These are phyloP conservation scores for Brachypterus glaber DNA, from an alignment of 2,888 invertebrate species.

Conservation along the genomic window DNA sequence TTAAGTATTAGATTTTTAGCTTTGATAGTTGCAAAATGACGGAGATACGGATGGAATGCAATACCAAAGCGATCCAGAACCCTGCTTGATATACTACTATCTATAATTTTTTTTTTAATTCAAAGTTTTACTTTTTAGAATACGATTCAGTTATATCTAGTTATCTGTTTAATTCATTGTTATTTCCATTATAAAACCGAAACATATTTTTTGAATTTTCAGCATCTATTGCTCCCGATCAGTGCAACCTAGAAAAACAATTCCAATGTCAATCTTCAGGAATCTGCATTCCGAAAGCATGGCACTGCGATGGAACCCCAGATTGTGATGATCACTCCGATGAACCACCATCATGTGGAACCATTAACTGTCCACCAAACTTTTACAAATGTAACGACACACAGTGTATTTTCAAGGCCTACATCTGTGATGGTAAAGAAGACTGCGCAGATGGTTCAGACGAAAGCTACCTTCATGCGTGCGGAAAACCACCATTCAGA, in stretches of 20 bases:
- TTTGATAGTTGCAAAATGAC: too few species aligned
- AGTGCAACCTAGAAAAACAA: conserved; percentile 81
- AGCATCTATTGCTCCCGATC: conserved; percentile 73
- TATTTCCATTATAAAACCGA: not conserved
- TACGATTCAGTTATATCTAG: too few species aligned
- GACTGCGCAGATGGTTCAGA: conserved; percentile 90
- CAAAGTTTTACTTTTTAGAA: too few species aligned
- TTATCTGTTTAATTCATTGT: not conserved
- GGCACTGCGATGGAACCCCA: conserved; percentile 89
- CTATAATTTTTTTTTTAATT: too few species aligned
- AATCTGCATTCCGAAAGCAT: conserved; percentile 84
- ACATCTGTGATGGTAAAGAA: conserved; percentile 88
- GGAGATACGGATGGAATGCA: too few species aligned
- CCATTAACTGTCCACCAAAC: conserved; percentile 63
- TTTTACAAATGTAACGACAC: conserved; percentile 79
- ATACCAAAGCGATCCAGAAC: too few species aligned
- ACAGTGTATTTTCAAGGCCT: conserved; percentile 83
- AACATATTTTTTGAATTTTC: conserved; percentile 6
- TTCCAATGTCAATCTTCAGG: conserved; percentile 81
- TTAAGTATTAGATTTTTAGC: too few species aligned
- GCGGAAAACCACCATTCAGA: conserved; percentile 66
- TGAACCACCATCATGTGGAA: conserved; percentile 74
- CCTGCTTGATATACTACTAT: too few species aligned
- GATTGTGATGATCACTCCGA: conserved; percentile 90
- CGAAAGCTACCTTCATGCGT: conserved; percentile 74